phyloP scores from a whole-genome alignment of 2,797 vertebrate species.

The Sarcophilus harrisii region DNA sequence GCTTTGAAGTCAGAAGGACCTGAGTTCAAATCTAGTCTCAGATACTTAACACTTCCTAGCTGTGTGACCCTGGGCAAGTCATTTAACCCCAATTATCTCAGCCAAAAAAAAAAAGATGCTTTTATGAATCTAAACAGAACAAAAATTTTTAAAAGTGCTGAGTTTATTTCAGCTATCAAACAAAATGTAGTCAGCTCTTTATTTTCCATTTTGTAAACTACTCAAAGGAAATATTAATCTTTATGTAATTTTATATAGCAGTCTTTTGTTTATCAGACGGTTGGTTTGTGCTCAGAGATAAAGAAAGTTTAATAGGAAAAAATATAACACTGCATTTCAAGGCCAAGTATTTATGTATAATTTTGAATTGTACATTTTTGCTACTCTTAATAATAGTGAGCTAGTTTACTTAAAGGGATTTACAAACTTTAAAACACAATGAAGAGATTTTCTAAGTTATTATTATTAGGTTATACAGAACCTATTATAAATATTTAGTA shows the following conservation, averaged over 20 bases:
- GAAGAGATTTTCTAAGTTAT: background rate
- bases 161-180: background rate
- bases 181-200: background rate
- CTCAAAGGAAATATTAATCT: background rate
- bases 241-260: background rate
- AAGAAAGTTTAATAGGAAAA: background rate
- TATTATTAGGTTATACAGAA: background rate
- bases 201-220: background rate
- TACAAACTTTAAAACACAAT: background rate
- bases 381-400: background rate
- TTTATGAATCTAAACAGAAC: background rate
- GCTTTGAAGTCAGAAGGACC: too few species aligned
- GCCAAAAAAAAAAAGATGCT: background rate
- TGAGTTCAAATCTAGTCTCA: too few species aligned
- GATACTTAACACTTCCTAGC: too few species aligned
- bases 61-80: too few species aligned
- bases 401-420: background rate
- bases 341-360: background rate
- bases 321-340: background rate
- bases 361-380: background rate
- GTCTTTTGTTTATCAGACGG: background rate
- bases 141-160: background rate
- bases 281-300: background rate
- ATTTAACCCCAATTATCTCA: too few species aligned
- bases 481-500: background rate